Evolutionary conservation across 2,113 vertebrate genomes (phyloP), one percentile per base, ranked within the genome.

Genomic region (Poeciliopsis turrubarensis): DNA sequence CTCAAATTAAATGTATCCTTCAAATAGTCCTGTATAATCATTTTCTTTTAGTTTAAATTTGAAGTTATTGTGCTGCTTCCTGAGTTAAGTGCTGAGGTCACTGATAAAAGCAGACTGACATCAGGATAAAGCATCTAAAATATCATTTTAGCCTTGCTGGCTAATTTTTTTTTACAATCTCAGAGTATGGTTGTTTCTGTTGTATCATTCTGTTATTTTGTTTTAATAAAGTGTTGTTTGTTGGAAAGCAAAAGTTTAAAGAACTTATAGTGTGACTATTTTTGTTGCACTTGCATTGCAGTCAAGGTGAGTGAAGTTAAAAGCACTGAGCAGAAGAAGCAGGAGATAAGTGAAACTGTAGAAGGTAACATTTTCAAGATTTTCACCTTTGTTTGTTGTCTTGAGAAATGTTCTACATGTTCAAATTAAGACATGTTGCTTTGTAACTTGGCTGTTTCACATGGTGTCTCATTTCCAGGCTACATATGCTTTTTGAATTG

Each of bases 291-390:
- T 73, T 85, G 2, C 44, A 73, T 87, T 88, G 72, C 85, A 89
- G 89, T 70, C 32, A 82, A 65, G 34, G 79, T 3, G 4, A 12
- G 29, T 65, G 81, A 79, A 29, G 60, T 27, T 78, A 78, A 79
- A 87, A 83, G 78, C 34, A 37, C 75, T 61, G 22, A 54, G 22
- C 26, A 67, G 30, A 70, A 66, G 65, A 86, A 31, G 31, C 85
- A 82, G 70, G 75, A 83, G 61, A 88, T 88, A 70, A 51, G 68
- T 70, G 80, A 91, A 71, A 86, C 57, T 27, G 73, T 88, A 14
- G 73, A 86, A 89, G 91, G 84, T 89, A 86, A 83, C 77, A 54
- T 66, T 68, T 9, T 19, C 0, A 62, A 19, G 31, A 64, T 11
- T 77, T 11, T 30, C 7, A 10, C 0, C 31, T 57, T 61, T 65